Base-by-base conservation (phyloP, 2,113 vertebrate genomes). In the Cyanistes caeruleus region DNA sequence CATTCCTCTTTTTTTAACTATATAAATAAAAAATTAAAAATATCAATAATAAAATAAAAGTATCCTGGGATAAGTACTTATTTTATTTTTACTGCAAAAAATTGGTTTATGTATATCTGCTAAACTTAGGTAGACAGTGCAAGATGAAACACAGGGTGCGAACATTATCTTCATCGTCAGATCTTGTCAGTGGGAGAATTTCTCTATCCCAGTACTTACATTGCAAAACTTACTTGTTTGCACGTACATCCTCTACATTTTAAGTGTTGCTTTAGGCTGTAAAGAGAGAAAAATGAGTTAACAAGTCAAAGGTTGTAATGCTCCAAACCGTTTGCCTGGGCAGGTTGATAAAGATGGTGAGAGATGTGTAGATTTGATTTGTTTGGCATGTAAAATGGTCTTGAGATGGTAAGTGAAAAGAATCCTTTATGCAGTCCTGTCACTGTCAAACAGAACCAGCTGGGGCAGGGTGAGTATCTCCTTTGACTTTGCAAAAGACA, bases 231-330 rank as follows among this genome's bases (percentile, higher is more conserved):
- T 67, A 80, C 60, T 87, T 69, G 39, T 92, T 93, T 94, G 88
- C 85, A 86, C 37, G 4, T 93, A 94, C 31, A 72, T 77, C 73
- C 28, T 89, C 60, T 72, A 78, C 44, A 30, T 95, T 94, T 84
- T 72, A 74, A 68, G 79, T 90, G 64, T 97, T 93, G 96, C 96
- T 98, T 97, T 79, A 96, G 97, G 95, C 96, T 97, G 96, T 95
- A 96, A 97, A 96, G 95, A 95, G 92, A 96, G 96, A 97, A 98
- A 97, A 98, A 96, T 96, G 98, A 97, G 96, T 96, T 96, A 96
- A 76, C 89, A 96, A 95, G 96, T 98, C 97, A 97, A 95, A 97
- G 93, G 96, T 94, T 96, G 89, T 96, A 93, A 92, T 76, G 81
- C 90, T 98, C 96, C 93, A 76, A 52, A 92, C 46, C 31, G 7